Conservation (phyloP, 1,140 invertebrate species). For the Coenobita brevimanus region DNA sequence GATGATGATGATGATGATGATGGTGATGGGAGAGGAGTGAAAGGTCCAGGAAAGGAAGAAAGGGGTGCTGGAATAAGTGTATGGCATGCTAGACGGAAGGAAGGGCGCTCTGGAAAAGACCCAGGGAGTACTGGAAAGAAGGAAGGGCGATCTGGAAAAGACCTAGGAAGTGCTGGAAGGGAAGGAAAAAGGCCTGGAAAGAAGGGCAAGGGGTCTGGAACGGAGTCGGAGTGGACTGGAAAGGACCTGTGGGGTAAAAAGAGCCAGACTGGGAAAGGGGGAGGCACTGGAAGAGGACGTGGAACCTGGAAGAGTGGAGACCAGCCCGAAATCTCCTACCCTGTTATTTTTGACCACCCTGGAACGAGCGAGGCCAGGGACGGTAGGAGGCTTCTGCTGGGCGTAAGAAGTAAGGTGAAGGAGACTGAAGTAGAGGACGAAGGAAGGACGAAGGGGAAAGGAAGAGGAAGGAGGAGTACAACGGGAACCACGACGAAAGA, state of each 20-base stretch:
- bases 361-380: conserved; percentile 38
- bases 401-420: not conserved
- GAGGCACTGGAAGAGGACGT: not conserved
- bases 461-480: not conserved
- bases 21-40: not conserved
- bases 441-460: not conserved
- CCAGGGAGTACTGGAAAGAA: too few relatives aligned
- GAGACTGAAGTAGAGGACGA: not conserved
- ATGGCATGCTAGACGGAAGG: too few relatives aligned
- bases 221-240: not conserved
- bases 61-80: too few relatives aligned
- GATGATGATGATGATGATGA: not conserved
- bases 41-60: not conserved
- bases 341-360: not conserved
- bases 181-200: too few relatives aligned
- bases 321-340: not conserved
- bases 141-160: too few relatives aligned
- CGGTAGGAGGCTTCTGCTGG: conserved; percentile 10
- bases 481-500: too few relatives aligned
- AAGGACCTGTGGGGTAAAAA: not conserved
- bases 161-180: too few relatives aligned
- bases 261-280: not conserved
- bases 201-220: not conserved
- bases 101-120: too few relatives aligned
- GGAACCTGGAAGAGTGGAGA: not conserved